A percentile compares a stretch with the other conserved stretches of the same genome.
phyloP scores from a whole-genome alignment of 37 sponge, comb jelly and placozoan species.

The Cladorhizidae sp. region DNA sequence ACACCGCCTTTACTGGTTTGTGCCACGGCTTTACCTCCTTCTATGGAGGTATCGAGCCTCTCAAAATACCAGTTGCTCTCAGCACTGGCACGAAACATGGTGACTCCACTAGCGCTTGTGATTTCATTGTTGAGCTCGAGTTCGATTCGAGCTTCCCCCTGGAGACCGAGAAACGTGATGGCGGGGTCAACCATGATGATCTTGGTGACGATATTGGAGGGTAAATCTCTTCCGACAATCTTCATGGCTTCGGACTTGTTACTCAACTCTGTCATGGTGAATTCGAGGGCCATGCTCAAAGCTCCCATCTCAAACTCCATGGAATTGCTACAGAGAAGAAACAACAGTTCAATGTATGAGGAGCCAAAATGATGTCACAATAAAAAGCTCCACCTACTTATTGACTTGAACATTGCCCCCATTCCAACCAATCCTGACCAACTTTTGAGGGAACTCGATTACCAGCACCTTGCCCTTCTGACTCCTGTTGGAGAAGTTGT shows the following conservation, averaged over 20 bases:
- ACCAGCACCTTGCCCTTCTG: slow-evolving; percentile 94
- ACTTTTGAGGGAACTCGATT: not conserved
- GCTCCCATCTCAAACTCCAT: slow-evolving; percentile 4
- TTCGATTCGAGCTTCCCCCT: not conserved
- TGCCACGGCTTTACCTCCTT: slow-evolving; percentile 42
- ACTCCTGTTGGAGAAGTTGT: slow-evolving; percentile 98
- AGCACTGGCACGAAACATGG: slow-evolving; percentile 34
- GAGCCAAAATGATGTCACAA: not conserved
- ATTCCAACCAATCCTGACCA: slow-evolving; percentile 48
- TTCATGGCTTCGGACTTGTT: not conserved
- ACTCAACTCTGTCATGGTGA: slow-evolving; percentile 2
- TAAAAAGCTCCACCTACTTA: slow-evolving; percentile 18
- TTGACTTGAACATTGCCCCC: slow-evolving; percentile 38
- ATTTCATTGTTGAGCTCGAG: slow-evolving; percentile 7
- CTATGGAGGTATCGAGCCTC: slow-evolving; percentile 30
- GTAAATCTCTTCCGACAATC: not conserved
- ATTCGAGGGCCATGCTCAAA: not conserved
- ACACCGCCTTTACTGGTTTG: slow-evolving; percentile 61
- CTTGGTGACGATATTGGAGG: slow-evolving; percentile 14
- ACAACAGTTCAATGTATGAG: not conserved
- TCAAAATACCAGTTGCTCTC: slow-evolving; percentile 26
- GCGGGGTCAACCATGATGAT: slow-evolving; percentile 1
- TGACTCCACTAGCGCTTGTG: not conserved
- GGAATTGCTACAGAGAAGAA: not conserved
- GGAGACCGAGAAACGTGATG: not conserved